Conservation (phyloP, 2,888 invertebrate species). For the Pyrocoelia pectoralis region DNA sequence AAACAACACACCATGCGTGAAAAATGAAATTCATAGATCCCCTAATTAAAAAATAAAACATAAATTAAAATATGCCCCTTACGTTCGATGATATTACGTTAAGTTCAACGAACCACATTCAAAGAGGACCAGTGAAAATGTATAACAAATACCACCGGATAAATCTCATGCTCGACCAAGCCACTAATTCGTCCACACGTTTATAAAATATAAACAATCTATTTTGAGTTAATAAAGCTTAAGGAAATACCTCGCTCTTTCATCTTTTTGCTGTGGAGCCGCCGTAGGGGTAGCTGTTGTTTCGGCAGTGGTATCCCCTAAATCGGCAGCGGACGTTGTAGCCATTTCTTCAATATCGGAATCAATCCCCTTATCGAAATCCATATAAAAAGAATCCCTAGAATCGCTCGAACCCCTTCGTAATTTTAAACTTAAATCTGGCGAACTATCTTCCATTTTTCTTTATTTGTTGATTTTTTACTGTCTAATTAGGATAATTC, state of each 20-base stretch:
- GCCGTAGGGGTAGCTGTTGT: slow-evolving; percentile 61
- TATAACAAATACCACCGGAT: neutral
- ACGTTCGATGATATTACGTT: neutral
- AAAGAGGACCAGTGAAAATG: neutral
- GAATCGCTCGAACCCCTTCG: slow-evolving; percentile 87
- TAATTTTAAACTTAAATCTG: slow-evolving; percentile 84
- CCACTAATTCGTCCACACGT: neutral
- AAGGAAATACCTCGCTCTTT: slow-evolving; percentile 50
- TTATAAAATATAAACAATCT: neutral
- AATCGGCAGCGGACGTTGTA: slow-evolving; percentile 69
- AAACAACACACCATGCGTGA: too few species aligned
- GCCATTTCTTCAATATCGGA: slow-evolving; percentile 88
- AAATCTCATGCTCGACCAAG: neutral
- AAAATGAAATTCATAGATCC: too few species aligned
- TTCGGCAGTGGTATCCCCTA: slow-evolving; percentile 51
- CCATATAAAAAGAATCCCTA: slow-evolving; percentile 89
- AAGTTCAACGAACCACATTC: slow-evolving; percentile 5
- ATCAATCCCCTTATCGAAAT: slow-evolving; percentile 89
- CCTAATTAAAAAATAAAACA: neutral
- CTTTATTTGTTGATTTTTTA: slow-evolving; percentile 1
- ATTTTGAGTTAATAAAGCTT: neutral
- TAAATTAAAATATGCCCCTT: neutral
- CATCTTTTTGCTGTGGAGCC: slow-evolving; percentile 51
- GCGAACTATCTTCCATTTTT: slow-evolving; percentile 78
- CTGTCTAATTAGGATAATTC: neutral